Evolutionary conservation across 2,888 invertebrate genomes (phyloP), one percentile per base, ranked within the genome.

Genomic region (Leptinotarsa tumamoca): DNA sequence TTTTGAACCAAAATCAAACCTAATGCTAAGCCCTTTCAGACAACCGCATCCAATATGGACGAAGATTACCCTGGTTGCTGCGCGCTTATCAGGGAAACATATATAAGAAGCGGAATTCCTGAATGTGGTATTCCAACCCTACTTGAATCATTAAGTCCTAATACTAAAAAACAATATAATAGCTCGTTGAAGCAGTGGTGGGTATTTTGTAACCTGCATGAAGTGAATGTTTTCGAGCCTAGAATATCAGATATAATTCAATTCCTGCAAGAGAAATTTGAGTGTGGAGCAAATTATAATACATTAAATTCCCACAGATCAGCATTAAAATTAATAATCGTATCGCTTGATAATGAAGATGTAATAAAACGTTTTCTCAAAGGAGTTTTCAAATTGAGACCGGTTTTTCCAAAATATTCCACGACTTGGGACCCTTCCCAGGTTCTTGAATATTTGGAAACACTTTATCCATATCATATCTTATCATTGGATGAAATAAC

Each of bases 281-380:
- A 51, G 10, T 14, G 51, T 10, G 5, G 51, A 51, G 51, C 51
- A 51, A 51, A 49, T 71, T 63, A 73, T 50, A 51, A 27, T 14
- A 27, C 69, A 18, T 10, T 73, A 5, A 73, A 73, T 51, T 7
- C 69, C 14, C 68, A 69, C 27, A 56, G 63, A 10, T 69, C 73
- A 27, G 68, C 73, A 18, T 50, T 74, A 66, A 49, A 33, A 3
- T 52, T 52, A 54, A 70, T 74, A 18, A 21, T 56, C 21, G 4
- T 56, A 13, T 18, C 56, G 18, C n/a, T 18, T 18, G 18, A 33
- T 54, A 50, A 71, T 10, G 75, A 77, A 51, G 17, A 49, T 23
- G 27, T 68, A 52, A 52, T 76, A 18, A 76, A 76, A 72, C 61
- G 71, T n/a, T 74, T 79, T 68, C 51, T 73, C 17, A 79, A 77